phyloP scores from a whole-genome alignment of 2,888 invertebrate genomes.

The Muschampia staudingeri region DNA sequence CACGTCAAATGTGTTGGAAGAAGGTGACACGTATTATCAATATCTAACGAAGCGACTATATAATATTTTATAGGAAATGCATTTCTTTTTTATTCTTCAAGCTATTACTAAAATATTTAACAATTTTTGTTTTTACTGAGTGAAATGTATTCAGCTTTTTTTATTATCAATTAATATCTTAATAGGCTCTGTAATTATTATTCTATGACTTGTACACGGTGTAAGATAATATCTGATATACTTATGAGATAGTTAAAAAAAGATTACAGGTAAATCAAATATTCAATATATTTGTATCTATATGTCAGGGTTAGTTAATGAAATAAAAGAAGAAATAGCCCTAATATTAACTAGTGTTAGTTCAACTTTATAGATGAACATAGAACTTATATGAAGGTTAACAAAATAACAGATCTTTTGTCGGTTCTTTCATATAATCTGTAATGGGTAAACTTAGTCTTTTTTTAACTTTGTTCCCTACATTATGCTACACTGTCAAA shows the following conservation, averaged over 20 bases:
- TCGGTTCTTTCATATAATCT: too few species aligned
- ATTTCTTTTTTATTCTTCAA: background rate
- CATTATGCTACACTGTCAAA: too few species aligned
- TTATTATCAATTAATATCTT: background rate
- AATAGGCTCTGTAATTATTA: background rate
- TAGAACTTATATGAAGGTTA: too few species aligned
- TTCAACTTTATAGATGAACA: too few species aligned
- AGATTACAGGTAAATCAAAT: background rate
- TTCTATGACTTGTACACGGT: background rate
- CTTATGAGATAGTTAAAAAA: background rate
- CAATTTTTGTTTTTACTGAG: background rate
- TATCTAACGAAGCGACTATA: constrained; percentile 76
- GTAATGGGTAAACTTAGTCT: too few species aligned
- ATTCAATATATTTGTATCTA: too few species aligned
- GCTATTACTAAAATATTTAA: background rate
- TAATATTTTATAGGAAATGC: constrained; percentile 32
- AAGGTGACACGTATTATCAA: constrained; percentile 91
- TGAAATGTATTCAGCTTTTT: background rate
- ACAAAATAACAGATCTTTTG: too few species aligned
- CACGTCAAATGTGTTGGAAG: constrained; percentile 91
- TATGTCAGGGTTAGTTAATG: too few species aligned
- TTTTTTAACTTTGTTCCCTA: too few species aligned
- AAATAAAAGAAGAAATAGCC: too few species aligned
- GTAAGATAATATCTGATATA: background rate
- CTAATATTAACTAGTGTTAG: too few species aligned